Base-by-base conservation (phyloP, 2,113 vertebrate genomes). In the Mustelus asterias region DNA sequence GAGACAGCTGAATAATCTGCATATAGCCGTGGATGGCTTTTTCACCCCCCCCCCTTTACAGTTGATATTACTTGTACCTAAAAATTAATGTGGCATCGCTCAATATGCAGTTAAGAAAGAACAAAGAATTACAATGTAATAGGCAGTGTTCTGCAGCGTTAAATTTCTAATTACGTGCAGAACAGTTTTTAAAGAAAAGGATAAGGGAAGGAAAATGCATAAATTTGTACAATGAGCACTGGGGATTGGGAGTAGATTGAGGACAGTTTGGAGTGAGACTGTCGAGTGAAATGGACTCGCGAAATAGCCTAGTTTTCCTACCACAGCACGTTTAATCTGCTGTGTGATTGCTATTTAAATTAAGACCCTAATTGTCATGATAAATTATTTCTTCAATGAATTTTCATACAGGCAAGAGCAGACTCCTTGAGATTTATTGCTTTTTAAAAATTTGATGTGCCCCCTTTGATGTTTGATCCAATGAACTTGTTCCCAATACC, bases 81-180 rank as follows among this genome's bases (percentile, higher is more conserved):
- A 98, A 98, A 98, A 97, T 98, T 97, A 97, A 98, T 97, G 97
- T 97, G 97, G 97, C 97, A 7, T 24, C n/a, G 96, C 97, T 96
- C 97, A 97, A 97, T 98, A 98, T 97, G 97, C 98, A 97, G 97
- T 98, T 98, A 97, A 97, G 98, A 97, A 97, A 97, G 96, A 97
- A 97, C 97, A 97, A 97, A 97, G 97, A 97, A 97, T 97, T 96
- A 95, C 97, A 96, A 96, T 96, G 96, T 97, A 96, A 96, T 97
- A 97, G 97, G 96, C 96, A 96, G 97, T 97, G 97, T 97, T 98
- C 97, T 97, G 97, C 97, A 97, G 97, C 96, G 97, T 98, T 98
- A 97, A 97, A 97, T 98, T 97, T 97, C 97, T 98, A 98, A 98
- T 98, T 98, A 97, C 95, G 96, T 97, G 97, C 76, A 33, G 94